phyloP scores from a whole-genome alignment of 2,113 vertebrate genomes.

The Andinoacara biseriatus region DNA sequence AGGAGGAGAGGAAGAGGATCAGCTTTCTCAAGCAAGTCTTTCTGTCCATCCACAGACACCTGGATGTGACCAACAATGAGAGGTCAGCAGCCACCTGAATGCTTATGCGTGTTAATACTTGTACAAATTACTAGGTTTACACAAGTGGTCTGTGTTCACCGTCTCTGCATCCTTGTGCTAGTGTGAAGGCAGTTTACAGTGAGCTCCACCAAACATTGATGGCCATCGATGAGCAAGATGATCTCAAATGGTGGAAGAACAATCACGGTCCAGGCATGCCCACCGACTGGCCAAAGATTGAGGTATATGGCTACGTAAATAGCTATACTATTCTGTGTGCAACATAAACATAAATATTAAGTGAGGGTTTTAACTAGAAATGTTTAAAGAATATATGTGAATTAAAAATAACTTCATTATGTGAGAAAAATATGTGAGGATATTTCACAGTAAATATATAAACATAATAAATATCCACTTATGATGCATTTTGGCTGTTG shows the following conservation, averaged over 20 bases:
- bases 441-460: background rate
- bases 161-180: slow-evolving; percentile 48
- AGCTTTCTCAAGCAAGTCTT: slow-evolving; percentile 85
- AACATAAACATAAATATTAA: background rate
- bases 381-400: too few relatives aligned
- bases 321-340: background rate
- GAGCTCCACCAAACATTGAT: slow-evolving; percentile 84
- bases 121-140: background rate
- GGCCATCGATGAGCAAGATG: slow-evolving; percentile 82
- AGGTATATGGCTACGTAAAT: slow-evolving; percentile 64
- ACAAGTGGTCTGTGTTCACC: background rate
- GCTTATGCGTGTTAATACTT: background rate
- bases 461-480: background rate
- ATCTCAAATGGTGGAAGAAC: slow-evolving; percentile 87
- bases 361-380: background rate
- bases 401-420: too few relatives aligned
- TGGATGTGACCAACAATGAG: slow-evolving; percentile 85
- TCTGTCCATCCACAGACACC: slow-evolving; percentile 84
- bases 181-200: slow-evolving; percentile 82
- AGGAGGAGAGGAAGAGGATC: slow-evolving; percentile 85
- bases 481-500: background rate
- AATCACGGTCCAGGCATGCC: slow-evolving; percentile 84
- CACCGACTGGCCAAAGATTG: slow-evolving; percentile 84
- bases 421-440: too few relatives aligned
- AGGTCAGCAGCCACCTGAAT: slow-evolving; percentile 64